These are phyloP conservation scores for Ennomos erosarius DNA, from an alignment of 2,888 invertebrate genomes.

Conservation along the genomic window DNA sequence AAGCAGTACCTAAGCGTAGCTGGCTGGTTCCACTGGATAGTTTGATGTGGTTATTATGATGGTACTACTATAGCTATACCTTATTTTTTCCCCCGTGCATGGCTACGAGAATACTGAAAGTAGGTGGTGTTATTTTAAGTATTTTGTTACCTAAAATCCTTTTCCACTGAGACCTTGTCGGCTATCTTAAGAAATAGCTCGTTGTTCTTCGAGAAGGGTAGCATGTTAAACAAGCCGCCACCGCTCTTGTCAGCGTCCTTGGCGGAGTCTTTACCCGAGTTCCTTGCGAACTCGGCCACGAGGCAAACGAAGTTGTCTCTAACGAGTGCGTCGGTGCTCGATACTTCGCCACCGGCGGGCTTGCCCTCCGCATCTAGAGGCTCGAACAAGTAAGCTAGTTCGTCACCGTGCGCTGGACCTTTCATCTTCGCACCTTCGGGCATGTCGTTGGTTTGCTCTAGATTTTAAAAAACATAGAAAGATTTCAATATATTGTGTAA, in stretches of 20 bases:
- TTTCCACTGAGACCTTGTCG: slow-evolving; percentile 59
- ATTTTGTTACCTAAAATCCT: slow-evolving; percentile 68
- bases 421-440: slow-evolving; percentile 46
- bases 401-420: slow-evolving; percentile 89
- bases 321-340: slow-evolving; percentile 86
- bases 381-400: slow-evolving; percentile 89
- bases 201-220: slow-evolving; percentile 55
- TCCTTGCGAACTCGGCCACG: slow-evolving; percentile 88
- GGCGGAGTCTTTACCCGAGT: slow-evolving; percentile 35
- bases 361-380: slow-evolving; percentile 86
- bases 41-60: too few species aligned
- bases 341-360: slow-evolving; percentile 69
- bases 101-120: too few species aligned
- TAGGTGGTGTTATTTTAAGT: too few species aligned
- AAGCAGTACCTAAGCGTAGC: too few species aligned
- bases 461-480: neutral
- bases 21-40: too few species aligned
- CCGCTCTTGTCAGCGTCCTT: slow-evolving; percentile 44
- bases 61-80: too few species aligned
- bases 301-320: slow-evolving; percentile 88
- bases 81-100: too few species aligned
- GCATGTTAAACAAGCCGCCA: slow-evolving; percentile 48
- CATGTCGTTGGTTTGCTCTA: slow-evolving; percentile 45
- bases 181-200: slow-evolving; percentile 70
- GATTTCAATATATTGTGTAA: too few species aligned